Conservation (phyloP, 2,888 invertebrate genomes). For the Brassicogethes aeneus region DNA sequence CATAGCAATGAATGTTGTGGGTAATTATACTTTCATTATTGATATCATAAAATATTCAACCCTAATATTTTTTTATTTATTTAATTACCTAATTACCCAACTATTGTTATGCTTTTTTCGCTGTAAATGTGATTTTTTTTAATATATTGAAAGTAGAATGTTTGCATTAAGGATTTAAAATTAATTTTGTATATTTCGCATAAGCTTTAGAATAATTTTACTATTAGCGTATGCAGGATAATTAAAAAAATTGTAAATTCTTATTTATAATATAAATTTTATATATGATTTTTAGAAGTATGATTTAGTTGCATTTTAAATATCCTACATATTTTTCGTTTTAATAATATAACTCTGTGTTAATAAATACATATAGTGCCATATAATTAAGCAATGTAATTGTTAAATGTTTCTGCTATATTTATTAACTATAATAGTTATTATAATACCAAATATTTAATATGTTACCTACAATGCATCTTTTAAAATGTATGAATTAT, state of each 20-base stretch:
- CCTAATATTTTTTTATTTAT: too few relatives aligned
- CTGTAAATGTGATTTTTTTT: constrained; percentile 24
- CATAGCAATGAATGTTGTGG: constrained; percentile 19
- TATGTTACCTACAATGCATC: background rate
- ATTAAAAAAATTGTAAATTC: too few relatives aligned
- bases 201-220: background rate
- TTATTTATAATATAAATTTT: constrained; percentile 1
- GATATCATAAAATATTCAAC: too few relatives aligned
- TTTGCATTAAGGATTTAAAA: constrained; percentile 3
- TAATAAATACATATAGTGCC: constrained; percentile 19
- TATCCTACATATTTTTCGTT: constrained; percentile 1
- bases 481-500: too few relatives aligned
- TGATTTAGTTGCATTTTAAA: background rate
- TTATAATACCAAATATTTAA: constrained; percentile 3
- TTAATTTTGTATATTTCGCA: constrained; percentile 1
- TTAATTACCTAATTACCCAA: too few relatives aligned
- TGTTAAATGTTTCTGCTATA: constrained; percentile 25
- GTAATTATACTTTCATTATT: too few relatives aligned
- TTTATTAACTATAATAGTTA: constrained; percentile 13
- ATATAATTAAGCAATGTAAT: constrained; percentile 25
- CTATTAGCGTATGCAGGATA: constrained; percentile 4
- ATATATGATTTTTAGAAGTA: background rate
- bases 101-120: constrained; percentile 20
- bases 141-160: constrained; percentile 11
- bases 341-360: constrained; percentile 15